Base-by-base conservation (phyloP, 2,113 vertebrate genomes). In the Psephotus haematonotus region DNA sequence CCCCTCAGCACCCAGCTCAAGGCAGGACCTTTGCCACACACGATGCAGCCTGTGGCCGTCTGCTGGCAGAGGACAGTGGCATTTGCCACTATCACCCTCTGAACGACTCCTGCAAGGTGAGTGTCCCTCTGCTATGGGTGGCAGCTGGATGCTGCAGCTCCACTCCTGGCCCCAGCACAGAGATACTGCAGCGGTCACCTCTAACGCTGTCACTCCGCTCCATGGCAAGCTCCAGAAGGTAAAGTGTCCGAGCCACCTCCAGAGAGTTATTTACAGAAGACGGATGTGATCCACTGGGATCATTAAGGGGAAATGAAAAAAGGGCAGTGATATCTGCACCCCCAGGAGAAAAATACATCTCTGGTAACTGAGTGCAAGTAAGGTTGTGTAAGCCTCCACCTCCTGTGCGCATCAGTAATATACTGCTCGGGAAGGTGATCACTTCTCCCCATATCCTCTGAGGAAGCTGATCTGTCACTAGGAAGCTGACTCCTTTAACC, bases 261-360 rank as follows among this genome's bases (percentile, higher is more conserved):
- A 13, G 94, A 81, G 96, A 96, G 94, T 9, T 53, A 70, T 93
- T 95, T 88, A 57, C 76, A 84, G 60, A 89, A 96, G 97, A 96
- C 82, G 55, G 67, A 94, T 95, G 88, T 27, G 90, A 77, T 85
- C 87, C 6, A 6, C 92, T 65, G 86, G 76, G 94, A 88, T 90
- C 88, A 19, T 95, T 91, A 94, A 92, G 4, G 46, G 64, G 82
- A 75, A 86, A 65, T 79, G 64, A 71, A 88, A 84, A 93, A 95
- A 85, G 84, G 77, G 77, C 67, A 64, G 92, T 46, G 90, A 81
- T 95, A 86, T 43, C 82, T 81, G 52, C 44, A 72, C 33, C 53
- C 96, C 82, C 90, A 43, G 28, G 93, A 91, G 95, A 77, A 82
- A 95, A 86, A 94, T 93, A 84, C 43, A 62, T 95, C 88, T 90